Base-by-base conservation (phyloP, 2,797 vertebrate species). In the Coregonus ussuriensis region DNA sequence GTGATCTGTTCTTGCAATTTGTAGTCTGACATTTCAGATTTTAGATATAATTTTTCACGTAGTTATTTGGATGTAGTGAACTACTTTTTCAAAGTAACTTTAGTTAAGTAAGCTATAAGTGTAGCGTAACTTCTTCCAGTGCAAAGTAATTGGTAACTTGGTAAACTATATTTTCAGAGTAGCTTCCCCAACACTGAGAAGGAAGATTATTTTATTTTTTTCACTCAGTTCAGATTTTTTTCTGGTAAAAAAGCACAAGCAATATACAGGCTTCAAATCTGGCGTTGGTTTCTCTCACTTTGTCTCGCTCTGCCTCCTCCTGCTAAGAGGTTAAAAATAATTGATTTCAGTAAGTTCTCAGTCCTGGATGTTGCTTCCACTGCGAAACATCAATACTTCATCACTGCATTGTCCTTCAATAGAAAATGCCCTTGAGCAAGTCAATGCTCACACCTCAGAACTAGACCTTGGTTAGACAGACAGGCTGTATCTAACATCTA, bases 221-320 rank as follows among this genome's bases (percentile, higher is more conserved):
- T 41, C 41, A 11, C 41, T 13, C 2, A 25, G 68, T 53, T 56
- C 6, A 11, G 21, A 68, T 71, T 71, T 83, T 54, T 51, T 74
- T 69, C 68, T 76, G 75, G 52, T 35, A n/a, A 74, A 71, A 41
- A 78, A 75, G 69, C 80, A 70, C 67, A 73, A 81, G 77, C 62
- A 75, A 84, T 80, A 77, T 72, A 73, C 54, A 65, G 31, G 25
- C 71, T 33, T 35, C 13, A 33, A 35, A 35, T 33, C 25, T 35
- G 31, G 15, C 1, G 65, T 31, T 33, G 31, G 66, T 16, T 18
- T 35, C 65, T 11, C 25, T 67, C 65, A 11, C 41, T 9, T 1
- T 33, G 25, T 65, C 25, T 51, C 21, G 3, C n/a, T 35, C 52
- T 29, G 21, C 3, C 62, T 15, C 9, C 41, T 47, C 73, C 33